phyloP scores from a whole-genome alignment of 2,888 invertebrate species.

The Osmoderma eremita region DNA sequence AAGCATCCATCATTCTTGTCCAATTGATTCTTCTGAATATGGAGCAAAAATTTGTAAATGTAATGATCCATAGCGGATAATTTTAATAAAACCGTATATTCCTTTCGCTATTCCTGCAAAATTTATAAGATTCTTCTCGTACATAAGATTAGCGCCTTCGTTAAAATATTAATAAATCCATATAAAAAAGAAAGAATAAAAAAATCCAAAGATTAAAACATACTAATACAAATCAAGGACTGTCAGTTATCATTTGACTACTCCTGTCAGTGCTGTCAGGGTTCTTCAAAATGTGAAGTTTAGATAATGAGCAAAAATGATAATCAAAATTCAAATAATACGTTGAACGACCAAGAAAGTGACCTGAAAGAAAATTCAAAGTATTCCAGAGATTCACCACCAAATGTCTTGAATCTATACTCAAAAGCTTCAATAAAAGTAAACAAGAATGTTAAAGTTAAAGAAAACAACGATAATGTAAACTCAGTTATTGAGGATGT shows the following conservation, averaged over 20 bases:
- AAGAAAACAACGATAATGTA: conserved; percentile 13
- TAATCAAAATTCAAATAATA: conserved; percentile 27
- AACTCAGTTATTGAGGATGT: conserved; percentile 32
- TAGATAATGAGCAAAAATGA: conserved; percentile 42
- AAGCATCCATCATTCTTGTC: conserved; percentile 38
- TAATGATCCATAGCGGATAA: conserved; percentile 9
- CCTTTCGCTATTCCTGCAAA: too few species aligned
- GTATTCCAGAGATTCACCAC: conserved; percentile 9
- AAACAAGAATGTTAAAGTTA: conserved; percentile 8
- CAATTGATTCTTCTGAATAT: conserved; percentile 39
- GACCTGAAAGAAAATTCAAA: conserved; percentile 1
- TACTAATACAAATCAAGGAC: too few species aligned
- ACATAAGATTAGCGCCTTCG: too few species aligned
- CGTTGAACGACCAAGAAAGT: conserved; percentile 26
- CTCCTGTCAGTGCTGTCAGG: conserved; percentile 7
- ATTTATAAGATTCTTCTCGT: too few species aligned
- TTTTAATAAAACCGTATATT: conserved; percentile 4
- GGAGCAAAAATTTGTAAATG: conserved; percentile 44
- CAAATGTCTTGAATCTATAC: conserved; percentile 12
- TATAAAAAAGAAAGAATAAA: too few species aligned
- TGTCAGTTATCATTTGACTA: conserved; percentile 3
- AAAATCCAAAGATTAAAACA: too few species aligned
- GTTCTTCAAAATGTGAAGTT: conserved; percentile 39
- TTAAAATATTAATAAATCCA: too few species aligned
- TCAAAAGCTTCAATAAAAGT: conserved; percentile 16